Conservation (phyloP, 2,888 invertebrate genomes). For the Corythucha ciliata region DNA sequence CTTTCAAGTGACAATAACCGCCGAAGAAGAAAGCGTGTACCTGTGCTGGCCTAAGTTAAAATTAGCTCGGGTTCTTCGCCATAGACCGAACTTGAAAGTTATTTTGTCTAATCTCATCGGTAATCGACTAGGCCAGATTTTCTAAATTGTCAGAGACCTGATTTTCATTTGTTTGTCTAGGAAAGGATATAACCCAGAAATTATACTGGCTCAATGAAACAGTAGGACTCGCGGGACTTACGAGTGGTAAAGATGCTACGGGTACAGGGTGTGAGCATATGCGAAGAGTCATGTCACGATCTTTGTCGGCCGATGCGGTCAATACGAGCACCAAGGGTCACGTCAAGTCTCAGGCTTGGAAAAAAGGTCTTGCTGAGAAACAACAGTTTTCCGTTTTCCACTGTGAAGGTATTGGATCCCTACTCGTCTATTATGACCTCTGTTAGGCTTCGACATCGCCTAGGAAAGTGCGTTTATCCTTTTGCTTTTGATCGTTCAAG, state of each 20-base stretch:
- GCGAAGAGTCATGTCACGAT: conserved; percentile 48
- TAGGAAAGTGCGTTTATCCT: background rate
- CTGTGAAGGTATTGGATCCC: background rate
- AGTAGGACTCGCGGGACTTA: conserved; percentile 46
- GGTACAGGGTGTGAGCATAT: conserved; percentile 41
- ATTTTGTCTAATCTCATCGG: conserved; percentile 70
- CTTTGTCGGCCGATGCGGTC: conserved; percentile 68
- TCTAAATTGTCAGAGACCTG: background rate
- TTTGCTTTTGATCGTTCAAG: conserved; percentile 41
- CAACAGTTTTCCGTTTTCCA: background rate
- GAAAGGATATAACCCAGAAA: conserved; percentile 76
- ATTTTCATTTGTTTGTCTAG: conserved; percentile 39
- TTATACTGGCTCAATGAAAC: conserved; percentile 73
- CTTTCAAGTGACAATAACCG: conserved; percentile 69
- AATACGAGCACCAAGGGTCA: conserved; percentile 66
- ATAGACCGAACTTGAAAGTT: conserved; percentile 62
- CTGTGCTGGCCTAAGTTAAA: conserved; percentile 71
- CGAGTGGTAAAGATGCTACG: conserved; percentile 39
- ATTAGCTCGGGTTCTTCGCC: conserved; percentile 62
- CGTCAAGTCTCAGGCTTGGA: conserved; percentile 58
- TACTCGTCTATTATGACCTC: background rate
- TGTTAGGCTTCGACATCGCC: background rate
- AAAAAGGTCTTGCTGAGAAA: conserved; percentile 41
- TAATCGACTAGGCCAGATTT: conserved; percentile 40
- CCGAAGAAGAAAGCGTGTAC: conserved; percentile 66